phyloP scores from a whole-genome alignment of 2,797 vertebrate genomes.

The Propithecus perrieri region DNA sequence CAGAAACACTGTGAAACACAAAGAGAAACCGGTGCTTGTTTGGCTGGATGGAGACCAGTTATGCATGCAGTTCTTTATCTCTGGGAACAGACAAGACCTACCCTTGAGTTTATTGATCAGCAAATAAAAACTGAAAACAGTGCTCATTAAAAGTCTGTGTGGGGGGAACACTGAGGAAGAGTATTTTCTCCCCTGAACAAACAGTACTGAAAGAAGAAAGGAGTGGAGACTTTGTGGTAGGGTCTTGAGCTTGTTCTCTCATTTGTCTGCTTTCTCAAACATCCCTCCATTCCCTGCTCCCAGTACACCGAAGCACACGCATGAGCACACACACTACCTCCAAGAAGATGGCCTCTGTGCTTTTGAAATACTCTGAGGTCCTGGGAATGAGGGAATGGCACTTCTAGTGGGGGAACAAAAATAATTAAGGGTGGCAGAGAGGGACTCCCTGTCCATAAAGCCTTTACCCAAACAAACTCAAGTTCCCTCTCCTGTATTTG shows the following conservation, averaged over 20 bases:
- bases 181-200: neutral
- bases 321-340: no score
- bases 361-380: neutral
- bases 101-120: slow-evolving; percentile 62
- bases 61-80: slow-evolving; percentile 61
- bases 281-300: neutral
- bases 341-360: neutral
- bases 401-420: neutral
- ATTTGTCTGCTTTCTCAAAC: slow-evolving; percentile 1
- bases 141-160: slow-evolving; percentile 41
- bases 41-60: slow-evolving; percentile 60
- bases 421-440: neutral
- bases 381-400: neutral
- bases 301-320: neutral
- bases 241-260: neutral
- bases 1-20: slow-evolving; percentile 73
- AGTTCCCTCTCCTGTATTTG: slow-evolving; percentile 3
- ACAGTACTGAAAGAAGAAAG: slow-evolving; percentile 25
- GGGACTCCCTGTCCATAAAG: neutral
- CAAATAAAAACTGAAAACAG: slow-evolving; percentile 68
- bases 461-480: neutral
- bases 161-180: neutral
- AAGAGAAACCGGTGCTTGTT: slow-evolving; percentile 59
- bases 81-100: slow-evolving; percentile 61
- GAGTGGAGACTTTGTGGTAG: neutral